Percentiles rank a stretch among this genome's conserved stretches.
Evolutionary conservation across 2,888 invertebrate species (phyloP).

Genomic region (Drosophila mimetica): DNA sequence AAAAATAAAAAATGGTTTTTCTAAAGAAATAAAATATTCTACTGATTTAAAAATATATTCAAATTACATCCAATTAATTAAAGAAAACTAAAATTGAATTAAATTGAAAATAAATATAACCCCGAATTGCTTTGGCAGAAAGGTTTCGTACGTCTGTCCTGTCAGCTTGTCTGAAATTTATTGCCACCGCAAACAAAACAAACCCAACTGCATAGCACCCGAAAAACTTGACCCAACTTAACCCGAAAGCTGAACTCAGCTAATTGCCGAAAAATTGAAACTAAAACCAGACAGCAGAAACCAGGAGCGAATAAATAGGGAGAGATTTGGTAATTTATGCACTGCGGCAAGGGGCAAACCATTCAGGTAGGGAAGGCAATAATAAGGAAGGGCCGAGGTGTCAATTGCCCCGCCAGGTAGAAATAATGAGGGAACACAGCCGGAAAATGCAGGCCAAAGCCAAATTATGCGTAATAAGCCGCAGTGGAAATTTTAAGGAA

Average conservation of each 20-base stretch:
- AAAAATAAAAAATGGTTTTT: too few relatives aligned
- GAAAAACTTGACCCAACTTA: constrained; percentile 52
- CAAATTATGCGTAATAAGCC: constrained; percentile 57
- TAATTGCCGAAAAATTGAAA: constrained; percentile 70
- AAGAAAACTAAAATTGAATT: too few relatives aligned
- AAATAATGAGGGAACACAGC: constrained; percentile 18
- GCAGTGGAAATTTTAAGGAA: constrained; percentile 42
- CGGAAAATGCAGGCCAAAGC: constrained; percentile 41
- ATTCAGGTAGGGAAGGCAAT: constrained; percentile 47
- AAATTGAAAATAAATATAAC: background rate
- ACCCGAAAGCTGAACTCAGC: constrained; percentile 64
- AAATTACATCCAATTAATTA: too few relatives aligned
- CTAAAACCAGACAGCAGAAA: constrained; percentile 27
- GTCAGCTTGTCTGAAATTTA: constrained; percentile 9
- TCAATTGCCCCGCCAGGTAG: constrained; percentile 58
- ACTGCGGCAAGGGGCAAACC: constrained; percentile 42
- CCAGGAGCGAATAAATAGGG: constrained; percentile 18
- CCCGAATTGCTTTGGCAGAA: background rate
- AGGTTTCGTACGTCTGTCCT: background rate
- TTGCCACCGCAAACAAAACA: constrained; percentile 15
- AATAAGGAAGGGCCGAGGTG: constrained; percentile 30
- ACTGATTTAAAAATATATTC: too few relatives aligned
- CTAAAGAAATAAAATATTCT: too few relatives aligned
- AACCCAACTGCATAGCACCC: constrained; percentile 2
- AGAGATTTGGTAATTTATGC: constrained; percentile 50